Conservation (phyloP, 2,888 invertebrate species). For the Drosophila pseudotalamancana region DNA sequence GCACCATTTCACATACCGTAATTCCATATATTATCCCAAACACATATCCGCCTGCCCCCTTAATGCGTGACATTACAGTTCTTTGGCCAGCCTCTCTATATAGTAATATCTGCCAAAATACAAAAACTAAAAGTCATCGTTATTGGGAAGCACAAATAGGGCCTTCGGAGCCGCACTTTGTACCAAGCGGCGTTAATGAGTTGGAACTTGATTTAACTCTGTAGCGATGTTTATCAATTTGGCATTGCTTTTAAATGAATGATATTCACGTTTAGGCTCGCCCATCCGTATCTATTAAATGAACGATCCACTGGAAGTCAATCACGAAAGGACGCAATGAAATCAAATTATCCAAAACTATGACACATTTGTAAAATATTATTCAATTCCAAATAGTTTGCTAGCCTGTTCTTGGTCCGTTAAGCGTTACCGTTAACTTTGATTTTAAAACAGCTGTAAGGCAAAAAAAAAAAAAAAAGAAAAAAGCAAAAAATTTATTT, state of each 20-base stretch:
- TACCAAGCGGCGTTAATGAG: constrained; percentile 31
- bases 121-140: constrained; percentile 33
- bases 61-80: constrained; percentile 27
- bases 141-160: constrained; percentile 21
- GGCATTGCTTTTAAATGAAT: neutral
- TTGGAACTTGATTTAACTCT: constrained; percentile 31
- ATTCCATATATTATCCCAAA: constrained; percentile 40
- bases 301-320: neutral
- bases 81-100: constrained; percentile 3
- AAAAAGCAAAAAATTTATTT: neutral
- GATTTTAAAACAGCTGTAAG: constrained; percentile 28
- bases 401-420: neutral
- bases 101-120: neutral
- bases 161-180: constrained; percentile 40
- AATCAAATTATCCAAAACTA: neutral
- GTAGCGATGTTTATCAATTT: constrained; percentile 21
- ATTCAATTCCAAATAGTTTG: neutral
- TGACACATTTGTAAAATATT: neutral
- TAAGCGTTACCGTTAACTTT: neutral
- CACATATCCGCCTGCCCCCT: neutral
- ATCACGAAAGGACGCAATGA: neutral
- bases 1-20: constrained; percentile 32
- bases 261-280: neutral
- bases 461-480: neutral
- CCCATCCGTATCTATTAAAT: neutral